Evolutionary conservation across 2,888 invertebrate genomes (phyloP), one percentile per base, ranked within the genome.

Genomic region (Eugnorisma glareosa): DNA sequence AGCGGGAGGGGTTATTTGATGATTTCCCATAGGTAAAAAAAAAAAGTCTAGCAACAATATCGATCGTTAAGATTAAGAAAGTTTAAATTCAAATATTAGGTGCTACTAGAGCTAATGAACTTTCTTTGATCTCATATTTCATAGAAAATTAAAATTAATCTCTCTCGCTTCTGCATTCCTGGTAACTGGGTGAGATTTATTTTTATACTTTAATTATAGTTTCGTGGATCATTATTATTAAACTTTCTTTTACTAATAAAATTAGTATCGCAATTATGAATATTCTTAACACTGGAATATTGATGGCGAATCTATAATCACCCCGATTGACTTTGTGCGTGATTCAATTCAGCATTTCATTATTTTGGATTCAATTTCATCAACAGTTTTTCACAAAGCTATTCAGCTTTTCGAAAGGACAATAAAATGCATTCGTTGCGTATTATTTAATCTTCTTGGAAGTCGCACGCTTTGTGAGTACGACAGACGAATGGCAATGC

Each of bases 391-490:
- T 37, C 28, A 40, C 48, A 40, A 21, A 43, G 35, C 18, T 37
- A 54, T 78, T 45, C n/a, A 64, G 35, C 15, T 15, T 54, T 70
- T 70, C 13, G 18, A 43, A 59, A 66, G 18, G 28, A 68, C 11
- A 82, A 40, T 77, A 71, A 61, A 76, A 63, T 70, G 61, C 69
- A 82, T 76, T 68, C 28, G 59, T 67, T 70, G 67, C 45, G 77
- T 77, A 67, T 82, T 75, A 82, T 76, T 80, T 59, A 61, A 80
- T 67, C 67, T 37, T 43, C 43, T 75, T 81, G 84, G 73, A 70
- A 86, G 71, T 66, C 80, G 48, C 51, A 66, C 72, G 68, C 72
- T 77, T 82, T 66, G 71, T n/a, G 35, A 67, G 37, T 45, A 28
- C 75, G 40, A 69, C 59, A 48, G 66, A 73, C 45, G 70, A 70